A percentile compares a stretch with the other conserved stretches of the same genome.
Evolutionary conservation across 2,797 vertebrate species (phyloP).

Genomic region (Orientallactaga sibirica): DNA sequence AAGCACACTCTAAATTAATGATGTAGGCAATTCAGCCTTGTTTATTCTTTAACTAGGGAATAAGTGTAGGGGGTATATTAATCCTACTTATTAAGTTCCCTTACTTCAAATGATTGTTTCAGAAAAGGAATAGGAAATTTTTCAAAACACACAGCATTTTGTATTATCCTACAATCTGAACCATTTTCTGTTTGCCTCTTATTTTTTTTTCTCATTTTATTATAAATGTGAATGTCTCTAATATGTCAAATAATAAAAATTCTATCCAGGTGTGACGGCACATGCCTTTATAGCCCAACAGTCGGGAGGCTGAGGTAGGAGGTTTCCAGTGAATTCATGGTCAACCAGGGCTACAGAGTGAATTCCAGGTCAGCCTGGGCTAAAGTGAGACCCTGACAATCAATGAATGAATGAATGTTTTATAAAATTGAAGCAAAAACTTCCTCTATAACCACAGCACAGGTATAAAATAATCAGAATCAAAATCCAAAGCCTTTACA

Average conservation of each 20-base stretch:
- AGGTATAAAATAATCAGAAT: slow-evolving; percentile 3
- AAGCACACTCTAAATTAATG: not conserved
- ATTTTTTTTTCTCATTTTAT: not conserved
- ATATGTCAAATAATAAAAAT: not conserved
- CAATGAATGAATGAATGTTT: not conserved
- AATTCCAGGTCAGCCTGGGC: no score
- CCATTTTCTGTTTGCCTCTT: not conserved
- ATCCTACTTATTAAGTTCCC: not conserved
- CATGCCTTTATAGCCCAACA: no score
- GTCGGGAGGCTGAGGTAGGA: no score
- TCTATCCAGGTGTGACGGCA: no score
- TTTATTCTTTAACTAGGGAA: slow-evolving; percentile 8
- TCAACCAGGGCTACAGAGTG: no score
- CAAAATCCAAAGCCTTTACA: not conserved
- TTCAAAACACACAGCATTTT: not conserved
- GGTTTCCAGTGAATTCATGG: no score
- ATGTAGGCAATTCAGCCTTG: not conserved
- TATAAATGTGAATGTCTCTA: slow-evolving; percentile 47
- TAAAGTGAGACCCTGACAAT: no score
- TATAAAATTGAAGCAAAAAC: slow-evolving; percentile 18
- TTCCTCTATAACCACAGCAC: not conserved
- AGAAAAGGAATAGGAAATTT: not conserved
- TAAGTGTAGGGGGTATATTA: not conserved
- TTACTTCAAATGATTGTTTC: not conserved
- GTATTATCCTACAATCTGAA: not conserved